Percentiles rank a stretch among this genome's conserved stretches.
Conservation (phyloP, 2,888 invertebrate species). For the Cremastinae sp. region DNA sequence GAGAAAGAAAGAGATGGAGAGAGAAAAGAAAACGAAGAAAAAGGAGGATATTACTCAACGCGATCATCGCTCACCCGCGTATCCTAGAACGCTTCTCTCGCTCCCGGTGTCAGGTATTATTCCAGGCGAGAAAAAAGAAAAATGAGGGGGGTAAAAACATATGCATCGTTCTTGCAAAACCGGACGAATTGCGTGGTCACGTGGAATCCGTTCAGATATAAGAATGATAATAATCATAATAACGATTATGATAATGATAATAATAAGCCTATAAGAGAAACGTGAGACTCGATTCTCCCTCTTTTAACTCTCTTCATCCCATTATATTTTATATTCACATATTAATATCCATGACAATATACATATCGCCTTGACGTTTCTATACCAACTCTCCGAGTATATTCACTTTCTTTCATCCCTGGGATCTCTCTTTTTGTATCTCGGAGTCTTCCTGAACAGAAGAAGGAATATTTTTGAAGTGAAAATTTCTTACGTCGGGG, state of each 20-base stretch:
- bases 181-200: slow-evolving; percentile 62
- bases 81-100: slow-evolving; percentile 33
- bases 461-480: too few species aligned
- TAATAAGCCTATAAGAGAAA: slow-evolving; percentile 39
- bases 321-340: slow-evolving; percentile 27
- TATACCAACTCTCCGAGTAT: too few species aligned
- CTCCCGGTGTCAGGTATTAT: slow-evolving; percentile 32
- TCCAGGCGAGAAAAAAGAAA: slow-evolving; percentile 15
- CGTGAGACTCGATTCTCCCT: slow-evolving; percentile 40
- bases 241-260: too few species aligned
- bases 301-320: slow-evolving; percentile 44
- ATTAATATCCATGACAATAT: not conserved
- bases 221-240: too few species aligned
- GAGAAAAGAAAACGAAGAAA: slow-evolving; percentile 8
- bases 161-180: slow-evolving; percentile 43
- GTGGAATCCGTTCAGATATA: slow-evolving; percentile 43
- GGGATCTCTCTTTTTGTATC: not conserved
- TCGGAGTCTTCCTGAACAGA: too few species aligned
- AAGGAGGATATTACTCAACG: slow-evolving; percentile 59
- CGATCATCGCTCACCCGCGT: slow-evolving; percentile 58
- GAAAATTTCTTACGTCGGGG: too few species aligned
- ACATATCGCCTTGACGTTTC: not conserved
- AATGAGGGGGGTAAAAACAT: slow-evolving; percentile 32
- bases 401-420: not conserved
- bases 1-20: slow-evolving; percentile 22